phyloP scores from a whole-genome alignment of 1,140 invertebrate species.

The Drosophila ambigua region DNA sequence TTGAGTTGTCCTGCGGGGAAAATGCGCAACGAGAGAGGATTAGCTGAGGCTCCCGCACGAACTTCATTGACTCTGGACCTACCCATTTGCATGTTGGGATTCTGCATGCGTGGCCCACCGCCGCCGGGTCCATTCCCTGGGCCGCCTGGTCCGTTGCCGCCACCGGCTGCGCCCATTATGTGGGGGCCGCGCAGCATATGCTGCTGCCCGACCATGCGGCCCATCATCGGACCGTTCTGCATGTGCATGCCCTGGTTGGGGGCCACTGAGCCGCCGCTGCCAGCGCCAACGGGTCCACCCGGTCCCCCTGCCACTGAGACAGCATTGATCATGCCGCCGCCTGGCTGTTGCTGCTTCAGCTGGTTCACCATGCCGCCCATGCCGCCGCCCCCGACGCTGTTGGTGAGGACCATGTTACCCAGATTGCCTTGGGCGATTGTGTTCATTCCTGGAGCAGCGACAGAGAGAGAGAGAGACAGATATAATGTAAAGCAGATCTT shows the following conservation, averaged over 20 bases:
- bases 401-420: constrained; percentile 89
- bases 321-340: constrained; percentile 84
- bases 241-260: constrained; percentile 83
- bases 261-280: constrained; percentile 56
- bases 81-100: constrained; percentile 83
- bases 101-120: constrained; percentile 84
- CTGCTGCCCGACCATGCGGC: constrained; percentile 86
- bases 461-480: too few relatives aligned
- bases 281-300: constrained; percentile 47
- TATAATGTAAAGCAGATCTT: too few relatives aligned
- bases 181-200: constrained; percentile 81
- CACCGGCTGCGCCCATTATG: constrained; percentile 66
- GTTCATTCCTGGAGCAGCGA: constrained; percentile 85
- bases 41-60: not conserved
- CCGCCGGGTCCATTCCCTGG: constrained; percentile 58
- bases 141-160: constrained; percentile 31
- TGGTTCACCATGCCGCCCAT: constrained; percentile 70
- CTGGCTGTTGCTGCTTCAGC: constrained; percentile 85
- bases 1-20: constrained; percentile 70
- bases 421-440: constrained; percentile 86
- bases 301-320: constrained; percentile 59
- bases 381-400: constrained; percentile 88
- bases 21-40: not conserved
- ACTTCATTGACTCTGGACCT: constrained; percentile 13
- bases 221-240: constrained; percentile 90